Evolutionary conservation across 2,797 vertebrate species (phyloP).

Genomic region (Paguma larvata): DNA sequence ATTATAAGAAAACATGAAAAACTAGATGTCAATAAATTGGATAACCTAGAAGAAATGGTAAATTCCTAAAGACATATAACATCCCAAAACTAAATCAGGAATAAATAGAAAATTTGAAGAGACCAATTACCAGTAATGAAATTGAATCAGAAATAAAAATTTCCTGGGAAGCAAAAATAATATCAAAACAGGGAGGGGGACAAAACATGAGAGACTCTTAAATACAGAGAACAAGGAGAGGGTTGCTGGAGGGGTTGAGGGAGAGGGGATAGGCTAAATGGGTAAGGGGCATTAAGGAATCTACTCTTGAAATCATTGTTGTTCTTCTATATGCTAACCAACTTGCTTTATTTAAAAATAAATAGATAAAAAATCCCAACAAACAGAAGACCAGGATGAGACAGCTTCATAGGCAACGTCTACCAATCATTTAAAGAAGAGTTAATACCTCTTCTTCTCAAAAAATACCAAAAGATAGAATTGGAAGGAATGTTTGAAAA

Average conservation of each 20-base stretch:
- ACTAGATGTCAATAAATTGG: not conserved
- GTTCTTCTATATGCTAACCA: no score
- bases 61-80: not conserved
- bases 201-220: no score
- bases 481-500: not conserved
- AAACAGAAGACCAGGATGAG: not conserved
- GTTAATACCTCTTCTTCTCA: not conserved
- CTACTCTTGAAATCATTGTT: no score
- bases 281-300: no score
- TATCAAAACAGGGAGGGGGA: no score
- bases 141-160: not conserved
- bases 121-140: not conserved
- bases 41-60: no score
- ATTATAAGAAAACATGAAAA: not conserved
- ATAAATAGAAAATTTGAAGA: not conserved
- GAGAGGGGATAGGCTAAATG: no score
- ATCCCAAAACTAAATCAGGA: not conserved
- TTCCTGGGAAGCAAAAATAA: no score
- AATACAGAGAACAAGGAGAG: no score
- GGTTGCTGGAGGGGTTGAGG: no score
- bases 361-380: not conserved
- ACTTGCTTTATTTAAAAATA: no score
- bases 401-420: not conserved
- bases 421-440: not conserved
- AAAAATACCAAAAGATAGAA: not conserved